Evolutionary conservation across 2,888 invertebrate species (phyloP).

Genomic region (Ormia ochracea): DNA sequence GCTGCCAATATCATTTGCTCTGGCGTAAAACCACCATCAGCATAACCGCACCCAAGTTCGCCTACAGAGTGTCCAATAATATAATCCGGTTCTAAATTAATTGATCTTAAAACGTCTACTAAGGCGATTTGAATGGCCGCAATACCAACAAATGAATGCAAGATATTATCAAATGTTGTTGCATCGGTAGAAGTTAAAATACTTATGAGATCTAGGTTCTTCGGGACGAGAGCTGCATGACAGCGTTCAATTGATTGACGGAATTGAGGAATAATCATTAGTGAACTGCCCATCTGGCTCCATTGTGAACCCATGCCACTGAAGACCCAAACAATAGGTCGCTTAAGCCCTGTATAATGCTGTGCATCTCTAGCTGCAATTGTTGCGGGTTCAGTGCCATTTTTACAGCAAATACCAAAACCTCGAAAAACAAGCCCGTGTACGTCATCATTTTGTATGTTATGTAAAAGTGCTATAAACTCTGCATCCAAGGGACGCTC

Average conservation of each 20-base stretch:
- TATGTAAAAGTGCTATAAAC: constrained; percentile 80
- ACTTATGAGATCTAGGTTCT: constrained; percentile 80
- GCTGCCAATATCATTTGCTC: constrained; percentile 91
- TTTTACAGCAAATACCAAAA: constrained; percentile 79
- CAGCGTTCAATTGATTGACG: constrained; percentile 82
- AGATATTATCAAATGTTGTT: constrained; percentile 80
- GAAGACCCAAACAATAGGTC: constrained; percentile 91
- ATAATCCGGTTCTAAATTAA: constrained; percentile 83
- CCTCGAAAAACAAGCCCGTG: constrained; percentile 86
- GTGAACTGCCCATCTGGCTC: constrained; percentile 86
- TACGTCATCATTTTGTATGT: constrained; percentile 80
- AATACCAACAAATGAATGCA: constrained; percentile 84
- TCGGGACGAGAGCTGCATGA: constrained; percentile 79
- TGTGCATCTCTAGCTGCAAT: constrained; percentile 78
- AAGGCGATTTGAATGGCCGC: constrained; percentile 81
- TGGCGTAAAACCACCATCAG: constrained; percentile 91
- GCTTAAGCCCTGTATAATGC: constrained; percentile 80
- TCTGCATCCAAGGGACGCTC: constrained; percentile 81
- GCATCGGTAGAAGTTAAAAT: constrained; percentile 81
- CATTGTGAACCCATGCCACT: constrained; percentile 94
- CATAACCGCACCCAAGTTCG: constrained; percentile 95
- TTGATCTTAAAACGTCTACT: constrained; percentile 80
- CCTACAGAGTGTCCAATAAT: constrained; percentile 94
- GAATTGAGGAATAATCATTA: constrained; percentile 86
- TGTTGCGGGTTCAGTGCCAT: constrained; percentile 66